Evolutionary conservation across 2,113 vertebrate species (phyloP).

Genomic region (Budorcas taxicolor): DNA sequence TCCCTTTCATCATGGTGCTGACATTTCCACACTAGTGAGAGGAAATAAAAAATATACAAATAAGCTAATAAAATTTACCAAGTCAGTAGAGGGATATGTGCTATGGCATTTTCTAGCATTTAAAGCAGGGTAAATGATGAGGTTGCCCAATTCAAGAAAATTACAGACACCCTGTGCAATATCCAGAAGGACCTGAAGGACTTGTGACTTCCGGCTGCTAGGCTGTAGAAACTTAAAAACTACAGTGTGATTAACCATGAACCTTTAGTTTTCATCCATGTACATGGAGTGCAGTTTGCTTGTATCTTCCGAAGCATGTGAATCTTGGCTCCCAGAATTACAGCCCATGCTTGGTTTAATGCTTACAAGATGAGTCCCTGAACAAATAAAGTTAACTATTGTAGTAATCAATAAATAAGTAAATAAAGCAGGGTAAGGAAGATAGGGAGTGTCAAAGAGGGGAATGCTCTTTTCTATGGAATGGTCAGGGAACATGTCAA

Average conservation of each 20-base stretch:
- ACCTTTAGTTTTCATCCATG: constrained; percentile 6
- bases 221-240: constrained; percentile 37
- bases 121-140: constrained; percentile 68
- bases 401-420: neutral
- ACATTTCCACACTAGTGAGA: neutral
- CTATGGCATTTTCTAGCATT: neutral
- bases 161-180: constrained; percentile 90
- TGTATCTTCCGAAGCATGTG: constrained; percentile 46
- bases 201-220: constrained; percentile 73
- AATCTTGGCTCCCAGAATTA: constrained; percentile 62
- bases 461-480: neutral
- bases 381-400: constrained; percentile 77
- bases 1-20: neutral
- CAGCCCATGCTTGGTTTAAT: constrained; percentile 49
- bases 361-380: constrained; percentile 62
- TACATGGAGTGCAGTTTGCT: constrained; percentile 6
- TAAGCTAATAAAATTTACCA: neutral
- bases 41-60: neutral
- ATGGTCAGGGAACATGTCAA: neutral
- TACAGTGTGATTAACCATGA: constrained; percentile 21
- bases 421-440: neutral
- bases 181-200: constrained; percentile 97
- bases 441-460: neutral
- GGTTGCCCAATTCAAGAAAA: constrained; percentile 89
- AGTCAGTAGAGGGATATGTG: neutral